These are phyloP conservation scores for Diaperis boleti DNA, from an alignment of 2,888 invertebrate species.

Conservation along the genomic window DNA sequence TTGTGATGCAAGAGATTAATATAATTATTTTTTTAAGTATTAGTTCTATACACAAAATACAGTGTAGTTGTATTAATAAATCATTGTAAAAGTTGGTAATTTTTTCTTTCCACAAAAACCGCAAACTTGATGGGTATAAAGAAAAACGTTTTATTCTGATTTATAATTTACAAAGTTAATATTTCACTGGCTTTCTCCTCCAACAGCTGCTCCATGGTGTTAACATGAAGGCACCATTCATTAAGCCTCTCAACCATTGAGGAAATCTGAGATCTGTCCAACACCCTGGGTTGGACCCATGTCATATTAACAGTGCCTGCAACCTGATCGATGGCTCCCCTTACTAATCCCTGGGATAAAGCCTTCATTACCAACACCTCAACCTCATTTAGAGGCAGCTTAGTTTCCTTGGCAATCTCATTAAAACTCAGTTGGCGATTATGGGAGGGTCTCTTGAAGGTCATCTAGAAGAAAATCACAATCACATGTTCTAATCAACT, in stretches of 20 bases:
- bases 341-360: conserved; percentile 91
- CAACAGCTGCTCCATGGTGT: conserved; percentile 78
- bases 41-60: not conserved
- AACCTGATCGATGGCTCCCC: conserved; percentile 92
- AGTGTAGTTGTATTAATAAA: not conserved
- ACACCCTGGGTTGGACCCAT: conserved; percentile 88
- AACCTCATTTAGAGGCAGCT: conserved; percentile 86
- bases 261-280: conserved; percentile 77
- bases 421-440: conserved; percentile 88
- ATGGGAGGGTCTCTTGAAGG: conserved; percentile 92
- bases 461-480: conserved; percentile 76
- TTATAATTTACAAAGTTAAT: conserved; percentile 72
- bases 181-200: conserved; percentile 84
- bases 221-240: conserved; percentile 81
- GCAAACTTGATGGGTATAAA: not conserved
- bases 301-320: conserved; percentile 80
- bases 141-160: not conserved
- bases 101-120: too few relatives aligned
- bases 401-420: conserved; percentile 90
- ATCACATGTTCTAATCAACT: not conserved
- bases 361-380: conserved; percentile 99
- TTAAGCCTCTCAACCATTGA: conserved; percentile 79
- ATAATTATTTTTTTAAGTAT: not conserved
- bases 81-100: too few relatives aligned
- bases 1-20: not conserved